Conservation (phyloP, 2,888 invertebrate genomes). For the Molorchus minor region DNA sequence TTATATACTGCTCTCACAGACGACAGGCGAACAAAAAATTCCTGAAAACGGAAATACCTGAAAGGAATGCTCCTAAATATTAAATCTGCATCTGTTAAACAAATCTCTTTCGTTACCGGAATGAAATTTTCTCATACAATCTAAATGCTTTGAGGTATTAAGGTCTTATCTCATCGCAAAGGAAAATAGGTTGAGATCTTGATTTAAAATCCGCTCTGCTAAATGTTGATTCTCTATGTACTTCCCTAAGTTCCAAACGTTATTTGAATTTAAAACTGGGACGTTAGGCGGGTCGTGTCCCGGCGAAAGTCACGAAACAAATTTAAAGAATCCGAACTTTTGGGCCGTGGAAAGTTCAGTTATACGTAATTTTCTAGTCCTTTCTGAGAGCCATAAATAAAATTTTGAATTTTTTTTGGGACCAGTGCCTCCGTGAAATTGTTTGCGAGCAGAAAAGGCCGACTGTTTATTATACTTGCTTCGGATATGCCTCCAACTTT, state of each 20-base stretch:
- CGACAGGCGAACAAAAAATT: background rate
- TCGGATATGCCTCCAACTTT: background rate
- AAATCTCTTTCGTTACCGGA: background rate
- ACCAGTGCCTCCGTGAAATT: background rate
- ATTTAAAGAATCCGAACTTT: constrained; percentile 1
- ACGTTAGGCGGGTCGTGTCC: background rate
- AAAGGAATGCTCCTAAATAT: background rate
- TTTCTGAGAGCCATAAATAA: background rate
- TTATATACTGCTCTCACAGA: no score
- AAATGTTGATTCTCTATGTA: constrained; percentile 8
- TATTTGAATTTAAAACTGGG: constrained; percentile 12
- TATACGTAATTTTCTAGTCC: constrained; percentile 10
- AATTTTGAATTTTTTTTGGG: constrained; percentile 1
- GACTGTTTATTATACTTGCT: constrained; percentile 2
- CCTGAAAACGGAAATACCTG: background rate
- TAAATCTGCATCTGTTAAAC: background rate
- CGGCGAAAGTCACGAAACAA: background rate
- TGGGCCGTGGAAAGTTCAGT: background rate
- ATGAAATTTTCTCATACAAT: background rate
- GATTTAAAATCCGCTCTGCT: constrained; percentile 5
- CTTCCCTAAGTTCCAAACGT: constrained; percentile 4
- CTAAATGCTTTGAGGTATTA: background rate
- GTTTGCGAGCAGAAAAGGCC: background rate
- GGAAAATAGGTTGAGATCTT: background rate
- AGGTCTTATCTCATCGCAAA: background rate